Conservation (phyloP, 2,797 vertebrate genomes). For the Gymnodraco acuticeps region DNA sequence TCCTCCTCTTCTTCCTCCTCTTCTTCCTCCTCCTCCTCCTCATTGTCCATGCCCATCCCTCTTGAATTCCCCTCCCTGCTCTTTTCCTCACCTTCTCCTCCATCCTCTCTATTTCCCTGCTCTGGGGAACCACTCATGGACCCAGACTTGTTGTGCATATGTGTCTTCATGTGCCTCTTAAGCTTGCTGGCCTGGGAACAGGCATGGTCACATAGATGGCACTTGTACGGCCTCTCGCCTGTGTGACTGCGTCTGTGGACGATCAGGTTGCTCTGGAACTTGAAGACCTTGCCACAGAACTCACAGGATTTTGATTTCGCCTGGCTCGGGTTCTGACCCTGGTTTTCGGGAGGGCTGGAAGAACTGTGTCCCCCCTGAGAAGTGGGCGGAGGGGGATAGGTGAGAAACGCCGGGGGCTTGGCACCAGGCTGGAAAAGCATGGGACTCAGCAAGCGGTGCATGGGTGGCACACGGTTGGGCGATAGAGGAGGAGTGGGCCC, state of each 20-base stretch:
- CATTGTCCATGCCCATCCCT: constrained; percentile 82
- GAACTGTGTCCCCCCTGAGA: constrained; percentile 75
- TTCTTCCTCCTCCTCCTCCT: constrained; percentile 87
- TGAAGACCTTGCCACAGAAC: constrained; percentile 99
- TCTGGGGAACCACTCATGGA: constrained; percentile 89
- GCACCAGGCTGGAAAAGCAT: constrained; percentile 93
- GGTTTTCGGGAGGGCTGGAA: constrained; percentile 77
- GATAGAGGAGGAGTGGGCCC: constrained; percentile 95
- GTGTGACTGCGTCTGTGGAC: constrained; percentile 99
- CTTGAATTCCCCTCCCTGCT: constrained; percentile 85
- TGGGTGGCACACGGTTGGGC: constrained; percentile 94
- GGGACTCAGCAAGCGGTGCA: constrained; percentile 96
- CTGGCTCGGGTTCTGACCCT: constrained; percentile 70
- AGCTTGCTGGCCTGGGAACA: constrained; percentile 99
- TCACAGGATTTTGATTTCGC: constrained; percentile 94
- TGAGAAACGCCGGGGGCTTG: constrained; percentile 94
- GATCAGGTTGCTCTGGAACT: constrained; percentile 99
- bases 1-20: constrained; percentile 87
- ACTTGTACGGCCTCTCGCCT: constrained; percentile 98
- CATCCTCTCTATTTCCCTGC: constrained; percentile 87
- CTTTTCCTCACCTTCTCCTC: constrained; percentile 80
- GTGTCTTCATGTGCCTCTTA: constrained; percentile 99
- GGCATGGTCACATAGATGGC: constrained; percentile 97
- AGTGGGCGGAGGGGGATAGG: constrained; percentile 80
- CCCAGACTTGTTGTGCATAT: constrained; percentile 96